Percentiles rank a stretch among this genome's conserved stretches.
These are phyloP conservation scores for Poeciliopsis occidentalis DNA, from an alignment of 2,113 vertebrate genomes.

Conservation along the genomic window DNA sequence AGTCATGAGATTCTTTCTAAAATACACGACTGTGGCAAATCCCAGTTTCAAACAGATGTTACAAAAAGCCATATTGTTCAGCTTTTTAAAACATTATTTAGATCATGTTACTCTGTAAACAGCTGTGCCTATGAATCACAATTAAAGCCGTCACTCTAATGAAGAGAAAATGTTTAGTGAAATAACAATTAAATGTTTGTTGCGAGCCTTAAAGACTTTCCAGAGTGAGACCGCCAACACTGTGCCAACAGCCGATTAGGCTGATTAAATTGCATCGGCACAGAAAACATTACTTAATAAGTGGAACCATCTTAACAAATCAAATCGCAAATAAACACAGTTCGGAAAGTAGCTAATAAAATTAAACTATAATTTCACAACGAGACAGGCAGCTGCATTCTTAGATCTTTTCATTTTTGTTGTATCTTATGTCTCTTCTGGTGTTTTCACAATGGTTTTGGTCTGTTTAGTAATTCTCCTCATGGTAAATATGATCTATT, in stretches of 20 bases:
- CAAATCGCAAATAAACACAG: constrained; percentile 4
- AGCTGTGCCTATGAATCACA: constrained; percentile 2
- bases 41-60: background rate
- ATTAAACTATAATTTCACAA: constrained; percentile 8
- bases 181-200: constrained; percentile 19
- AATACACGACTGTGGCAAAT: constrained; percentile 5
- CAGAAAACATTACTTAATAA: constrained; percentile 9
- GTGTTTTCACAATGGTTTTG: too few relatives aligned
- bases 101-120: constrained; percentile 1
- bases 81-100: constrained; percentile 1
- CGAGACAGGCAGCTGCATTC: background rate
- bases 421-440: background rate
- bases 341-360: constrained; percentile 12
- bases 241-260: constrained; percentile 1
- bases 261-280: constrained; percentile 17
- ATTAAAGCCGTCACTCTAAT: background rate
- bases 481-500: too few relatives aligned
- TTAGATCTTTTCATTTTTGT: background rate
- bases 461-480: too few relatives aligned
- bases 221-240: constrained; percentile 3
- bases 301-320: constrained; percentile 1
- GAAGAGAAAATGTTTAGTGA: constrained; percentile 15
- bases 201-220: constrained; percentile 6
- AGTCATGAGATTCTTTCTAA: background rate
- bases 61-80: background rate